Evolutionary conservation across 2,888 invertebrate genomes (phyloP), one percentile per base, ranked within the genome.

Genomic region (Acleris emargana): DNA sequence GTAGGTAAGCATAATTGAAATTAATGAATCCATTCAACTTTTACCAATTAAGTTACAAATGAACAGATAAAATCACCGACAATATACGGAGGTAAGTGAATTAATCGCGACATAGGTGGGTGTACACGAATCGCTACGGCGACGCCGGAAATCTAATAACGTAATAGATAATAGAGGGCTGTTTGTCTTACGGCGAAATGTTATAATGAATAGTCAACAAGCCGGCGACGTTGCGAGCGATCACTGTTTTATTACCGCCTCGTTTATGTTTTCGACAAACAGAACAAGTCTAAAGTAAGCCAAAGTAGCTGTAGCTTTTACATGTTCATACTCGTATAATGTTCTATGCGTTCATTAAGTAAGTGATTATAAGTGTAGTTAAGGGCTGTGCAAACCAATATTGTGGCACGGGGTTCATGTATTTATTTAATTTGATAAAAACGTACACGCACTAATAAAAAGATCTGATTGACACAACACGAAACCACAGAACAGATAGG

Each of bases 141-240:
- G 82, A 81, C 81, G 79, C 77, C 79, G 82, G 78, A 81, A 86
- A 86, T 86, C 82, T 87, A 87, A 88, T 89, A 89, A 85, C 86
- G 84, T 80, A 84, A 80, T 80, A 79, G 63, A 64, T 81, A 84
- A 80, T 80, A 79, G 63, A 64, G 76, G 73, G 79, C 83, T 89
- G 88, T 89, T 90, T 89, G 86, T 83, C 76, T 87, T 84, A 79
- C 78, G 80, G 81, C 76, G 83, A 85, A 84, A 85, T 86, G 87
- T 83, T 86, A 80, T 90, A 88, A 90, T 90, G 87, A 89, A 91
- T 90, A 89, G 89, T 86, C 84, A 91, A 91, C 89, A 91, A 72
- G 76, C 76, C 76, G 77, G 74, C 76, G 74, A 73, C 80, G 81
- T 74, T 71, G 71, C 73, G 72, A 79, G 81, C 80, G 78, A 82